Conservation (phyloP, 2,888 invertebrate genomes). For the Nephrotoma guestfalica region DNA sequence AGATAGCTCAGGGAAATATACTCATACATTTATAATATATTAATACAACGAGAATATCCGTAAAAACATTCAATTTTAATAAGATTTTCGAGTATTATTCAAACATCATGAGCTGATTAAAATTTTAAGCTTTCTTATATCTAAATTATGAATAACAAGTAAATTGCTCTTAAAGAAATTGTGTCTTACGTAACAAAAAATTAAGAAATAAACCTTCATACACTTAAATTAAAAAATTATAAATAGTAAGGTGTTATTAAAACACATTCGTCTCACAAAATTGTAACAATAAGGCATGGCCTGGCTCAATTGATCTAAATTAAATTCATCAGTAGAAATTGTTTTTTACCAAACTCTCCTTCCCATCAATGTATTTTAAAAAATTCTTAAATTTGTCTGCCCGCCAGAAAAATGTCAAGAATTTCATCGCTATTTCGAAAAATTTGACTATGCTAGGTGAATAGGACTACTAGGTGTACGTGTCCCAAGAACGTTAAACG, state of each 20-base stretch:
- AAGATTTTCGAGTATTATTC: background rate
- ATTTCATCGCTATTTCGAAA: too few species aligned
- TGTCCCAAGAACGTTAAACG: too few species aligned
- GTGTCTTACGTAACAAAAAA: background rate
- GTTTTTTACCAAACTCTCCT: too few species aligned
- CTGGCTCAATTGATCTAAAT: too few species aligned
- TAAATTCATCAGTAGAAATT: too few species aligned
- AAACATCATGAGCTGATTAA: background rate
- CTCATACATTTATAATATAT: background rate
- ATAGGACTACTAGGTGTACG: too few species aligned
- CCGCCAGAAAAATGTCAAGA: too few species aligned
- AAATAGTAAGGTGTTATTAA: background rate
- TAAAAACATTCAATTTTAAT: background rate
- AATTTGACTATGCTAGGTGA: too few species aligned
- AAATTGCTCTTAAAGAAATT: background rate
- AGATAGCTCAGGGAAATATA: background rate
- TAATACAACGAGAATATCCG: background rate
- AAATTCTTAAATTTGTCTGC: too few species aligned
- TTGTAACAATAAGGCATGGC: too few species aligned
- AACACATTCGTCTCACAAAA: too few species aligned
- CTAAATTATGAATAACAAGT: background rate
- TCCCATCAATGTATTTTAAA: too few species aligned
- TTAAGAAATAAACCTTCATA: background rate
- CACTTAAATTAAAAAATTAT: background rate
- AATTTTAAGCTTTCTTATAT: background rate